Conservation (phyloP, 1,140 invertebrate genomes). For the Drosophila novamexicana region DNA sequence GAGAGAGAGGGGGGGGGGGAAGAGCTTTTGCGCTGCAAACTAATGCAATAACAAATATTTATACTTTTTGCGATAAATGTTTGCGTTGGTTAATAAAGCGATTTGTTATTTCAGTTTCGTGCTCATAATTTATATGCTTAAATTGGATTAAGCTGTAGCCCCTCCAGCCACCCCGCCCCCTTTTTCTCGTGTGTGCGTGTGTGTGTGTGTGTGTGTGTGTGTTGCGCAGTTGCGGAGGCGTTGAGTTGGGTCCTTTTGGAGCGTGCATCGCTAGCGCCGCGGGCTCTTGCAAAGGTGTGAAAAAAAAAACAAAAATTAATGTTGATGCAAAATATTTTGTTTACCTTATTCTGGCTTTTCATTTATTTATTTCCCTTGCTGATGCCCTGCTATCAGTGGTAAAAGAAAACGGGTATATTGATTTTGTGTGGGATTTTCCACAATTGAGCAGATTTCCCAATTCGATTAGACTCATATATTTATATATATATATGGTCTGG, state of each 20-base stretch:
- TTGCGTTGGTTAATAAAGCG: constrained; percentile 83
- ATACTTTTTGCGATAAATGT: constrained; percentile 83
- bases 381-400: neutral
- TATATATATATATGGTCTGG: too few relatives aligned
- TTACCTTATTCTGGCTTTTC: constrained; percentile 21
- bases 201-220: too few relatives aligned
- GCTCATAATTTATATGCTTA: constrained; percentile 78
- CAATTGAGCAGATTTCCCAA: neutral
- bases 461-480: too few relatives aligned
- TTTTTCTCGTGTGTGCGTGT: neutral
- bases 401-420: neutral
- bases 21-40: constrained; percentile 9
- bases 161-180: neutral
- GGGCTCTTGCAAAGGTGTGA: constrained; percentile 52
- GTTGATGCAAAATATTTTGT: constrained; percentile 22
- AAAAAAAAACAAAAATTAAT: constrained; percentile 25
- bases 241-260: constrained; percentile 29
- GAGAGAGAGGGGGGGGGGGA: neutral
- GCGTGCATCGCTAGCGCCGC: constrained; percentile 55
- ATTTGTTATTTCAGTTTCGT: constrained; percentile 77
- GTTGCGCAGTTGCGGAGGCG: constrained; percentile 42
- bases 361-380: constrained; percentile 20
- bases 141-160: constrained; percentile 74
- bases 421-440: constrained; percentile 13
- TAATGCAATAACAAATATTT: constrained; percentile 83